Evolutionary conservation across 1,140 invertebrate genomes (phyloP).

Genomic region (Orussus abietinus): DNA sequence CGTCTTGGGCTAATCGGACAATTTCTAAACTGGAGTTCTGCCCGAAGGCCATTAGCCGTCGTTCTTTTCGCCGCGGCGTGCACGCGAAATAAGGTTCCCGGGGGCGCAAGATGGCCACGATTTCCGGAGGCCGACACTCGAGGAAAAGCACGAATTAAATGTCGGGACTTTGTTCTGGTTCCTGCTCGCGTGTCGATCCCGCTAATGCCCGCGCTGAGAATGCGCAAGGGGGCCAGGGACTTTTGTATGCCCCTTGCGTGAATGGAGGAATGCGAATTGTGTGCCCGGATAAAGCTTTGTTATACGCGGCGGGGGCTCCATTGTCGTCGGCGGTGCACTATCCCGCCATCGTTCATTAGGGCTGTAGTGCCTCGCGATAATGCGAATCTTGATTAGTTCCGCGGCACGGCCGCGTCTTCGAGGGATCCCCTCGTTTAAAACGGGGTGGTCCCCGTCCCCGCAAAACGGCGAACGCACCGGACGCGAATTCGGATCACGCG

Average conservation of each 20-base stretch:
- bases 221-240: conserved; percentile 24
- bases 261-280: conserved; percentile 19
- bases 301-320: conserved; percentile 22
- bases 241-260: conserved; percentile 22
- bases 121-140: too few species aligned
- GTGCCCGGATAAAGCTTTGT: conserved; percentile 24
- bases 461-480: too few species aligned
- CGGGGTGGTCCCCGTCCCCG: neutral
- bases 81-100: too few species aligned
- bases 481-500: too few species aligned
- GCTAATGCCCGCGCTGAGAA: neutral
- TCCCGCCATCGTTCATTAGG: conserved; percentile 28
- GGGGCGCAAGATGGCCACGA: too few species aligned
- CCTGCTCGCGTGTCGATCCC: too few species aligned
- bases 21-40: too few species aligned
- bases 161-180: too few species aligned
- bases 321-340: conserved; percentile 25
- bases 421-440: neutral
- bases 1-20: too few species aligned
- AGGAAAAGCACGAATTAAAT: too few species aligned
- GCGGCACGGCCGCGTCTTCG: neutral
- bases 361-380: conserved; percentile 30
- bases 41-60: too few species aligned
- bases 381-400: conserved; percentile 38
- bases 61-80: too few species aligned